Evolutionary conservation across 2,113 vertebrate genomes (phyloP).

Genomic region (Bombycilla garrulus): DNA sequence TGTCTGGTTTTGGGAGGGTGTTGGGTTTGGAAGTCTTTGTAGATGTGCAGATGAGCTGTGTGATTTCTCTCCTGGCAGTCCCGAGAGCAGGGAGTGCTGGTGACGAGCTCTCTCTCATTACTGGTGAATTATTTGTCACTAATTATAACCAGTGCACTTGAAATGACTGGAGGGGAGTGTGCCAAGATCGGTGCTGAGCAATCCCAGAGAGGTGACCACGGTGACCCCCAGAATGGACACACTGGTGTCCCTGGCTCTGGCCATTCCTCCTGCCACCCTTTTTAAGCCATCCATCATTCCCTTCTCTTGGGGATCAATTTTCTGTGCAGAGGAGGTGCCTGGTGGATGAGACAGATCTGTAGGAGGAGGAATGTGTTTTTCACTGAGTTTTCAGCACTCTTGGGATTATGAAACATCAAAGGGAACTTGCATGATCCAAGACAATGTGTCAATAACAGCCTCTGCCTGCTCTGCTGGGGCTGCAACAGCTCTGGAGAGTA

Average conservation of each 20-base stretch:
- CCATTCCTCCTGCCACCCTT: neutral
- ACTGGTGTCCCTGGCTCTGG: neutral
- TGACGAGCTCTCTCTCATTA: neutral
- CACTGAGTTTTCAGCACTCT: neutral
- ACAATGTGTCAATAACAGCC: neutral
- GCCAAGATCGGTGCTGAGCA: neutral
- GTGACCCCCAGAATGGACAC: neutral
- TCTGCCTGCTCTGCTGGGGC: neutral
- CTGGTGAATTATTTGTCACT: neutral
- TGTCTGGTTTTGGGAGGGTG: neutral
- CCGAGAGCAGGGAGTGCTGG: neutral
- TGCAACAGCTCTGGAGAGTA: neutral
- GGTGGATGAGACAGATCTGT: neutral
- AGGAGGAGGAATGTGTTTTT: slow-evolving; percentile 8
- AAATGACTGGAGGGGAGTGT: neutral
- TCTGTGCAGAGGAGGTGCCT: neutral
- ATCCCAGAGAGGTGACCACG: neutral
- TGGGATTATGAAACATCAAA: neutral
- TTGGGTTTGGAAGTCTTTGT: neutral
- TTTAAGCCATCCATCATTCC: neutral
- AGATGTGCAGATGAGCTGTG: fast-evolving
- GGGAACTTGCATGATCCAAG: neutral
- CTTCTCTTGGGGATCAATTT: neutral
- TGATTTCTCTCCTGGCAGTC: neutral
- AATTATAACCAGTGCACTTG: neutral